Evolutionary conservation across 2,888 invertebrate species (phyloP).

Genomic region (Prosopocoilus inquinatus): DNA sequence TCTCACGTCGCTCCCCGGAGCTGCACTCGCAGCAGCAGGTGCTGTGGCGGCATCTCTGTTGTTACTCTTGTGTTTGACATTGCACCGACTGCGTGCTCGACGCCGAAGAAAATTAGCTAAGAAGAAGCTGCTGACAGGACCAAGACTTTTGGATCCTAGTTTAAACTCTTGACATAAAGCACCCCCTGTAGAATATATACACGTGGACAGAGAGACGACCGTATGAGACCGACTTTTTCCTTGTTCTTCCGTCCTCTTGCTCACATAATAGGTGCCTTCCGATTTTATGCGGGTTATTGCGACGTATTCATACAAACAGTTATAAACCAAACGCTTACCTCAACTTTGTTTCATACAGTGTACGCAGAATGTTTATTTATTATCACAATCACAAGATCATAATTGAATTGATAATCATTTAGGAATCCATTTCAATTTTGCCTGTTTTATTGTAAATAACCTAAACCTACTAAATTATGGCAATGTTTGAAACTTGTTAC

Average conservation of each 20-base stretch:
- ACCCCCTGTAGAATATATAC: constrained; percentile 89
- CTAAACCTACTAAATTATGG: no score
- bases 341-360: neutral
- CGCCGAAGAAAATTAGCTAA: constrained; percentile 54
- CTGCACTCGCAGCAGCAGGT: constrained; percentile 59
- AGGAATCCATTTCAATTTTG: no score
- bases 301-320: constrained; percentile 6
- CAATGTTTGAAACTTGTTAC: no score
- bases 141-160: constrained; percentile 64
- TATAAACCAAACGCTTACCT: neutral
- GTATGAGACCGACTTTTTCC: constrained; percentile 62
- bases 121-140: constrained; percentile 55
- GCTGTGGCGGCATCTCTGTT: constrained; percentile 58
- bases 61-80: constrained; percentile 59
- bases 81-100: constrained; percentile 58
- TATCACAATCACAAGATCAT: no score
- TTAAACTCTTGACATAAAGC: constrained; percentile 84
- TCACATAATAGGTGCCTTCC: constrained; percentile 36
- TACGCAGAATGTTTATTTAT: neutral
- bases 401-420: no score
- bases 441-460: no score
- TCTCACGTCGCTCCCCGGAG: constrained; percentile 55
- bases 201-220: constrained; percentile 90
- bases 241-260: constrained; percentile 49
- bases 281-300: constrained; percentile 22